Evolutionary conservation across 2,113 vertebrate species (phyloP), one percentile per base, ranked within the genome.

Genomic region (Heptranchias perlo): DNA sequence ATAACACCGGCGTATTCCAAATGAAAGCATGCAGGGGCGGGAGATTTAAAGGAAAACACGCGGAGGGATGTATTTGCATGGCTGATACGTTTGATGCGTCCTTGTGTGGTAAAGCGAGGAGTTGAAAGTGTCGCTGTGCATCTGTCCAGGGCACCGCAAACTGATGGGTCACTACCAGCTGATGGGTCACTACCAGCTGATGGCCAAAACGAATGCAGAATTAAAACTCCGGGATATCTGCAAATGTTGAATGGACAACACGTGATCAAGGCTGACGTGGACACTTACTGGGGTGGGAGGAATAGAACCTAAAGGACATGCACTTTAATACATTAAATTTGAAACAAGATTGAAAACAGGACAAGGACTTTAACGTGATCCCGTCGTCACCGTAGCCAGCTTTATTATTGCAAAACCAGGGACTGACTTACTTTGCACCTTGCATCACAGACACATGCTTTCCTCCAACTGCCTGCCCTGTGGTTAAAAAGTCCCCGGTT

Each of bases 311-410:
- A 58, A 67, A 94, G 23, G 93, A 47, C 3, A 94, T 65, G 31
- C 39, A 52, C 54, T 91, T 54, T 58, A 91, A 91, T 54, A 44
- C 65, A 73, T 95, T 69, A 69, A 44, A n/a, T 49, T 52, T 49
- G 94, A 95, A 94, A 65, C 92, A 39, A 52, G 44, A 69, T 69
- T 52, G 94, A 69, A 35, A 95, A 35, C 64, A 69, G 94, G 39
- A 49, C 44, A 69, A 65, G 47, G 64, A 52, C 94, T 67, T 28
- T 3, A 95, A 69, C 44, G 73, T 65, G 23, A 25, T 95, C 94
- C 52, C 65, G 10, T 95, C 25, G 64, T 1, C 94, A 73, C 10
- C 25, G 4, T 2, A 65, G 64, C 14, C 31, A 94, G n/a, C 44
- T 94, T 94, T 94, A 95, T 69, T 21, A 35, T 95, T 49, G 52